Evolutionary conservation across 53 echinoderm and acorn worm genomes (phyloP).

Genomic region (Stichopus horrens): DNA sequence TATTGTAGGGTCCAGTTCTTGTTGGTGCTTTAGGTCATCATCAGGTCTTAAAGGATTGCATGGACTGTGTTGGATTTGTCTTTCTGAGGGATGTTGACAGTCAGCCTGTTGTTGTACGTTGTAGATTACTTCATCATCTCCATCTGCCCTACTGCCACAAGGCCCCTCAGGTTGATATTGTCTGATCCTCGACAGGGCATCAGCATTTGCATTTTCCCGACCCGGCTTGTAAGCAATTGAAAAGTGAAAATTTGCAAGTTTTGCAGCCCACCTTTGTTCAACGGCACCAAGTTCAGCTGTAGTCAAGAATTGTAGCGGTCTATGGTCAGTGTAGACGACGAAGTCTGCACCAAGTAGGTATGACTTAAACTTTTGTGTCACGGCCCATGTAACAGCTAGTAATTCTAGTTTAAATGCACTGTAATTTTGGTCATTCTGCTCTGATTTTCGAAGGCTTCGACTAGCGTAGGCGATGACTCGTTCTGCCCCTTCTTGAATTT

Average conservation of each 20-base stretch:
- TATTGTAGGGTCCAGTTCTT: slow-evolving; percentile 3
- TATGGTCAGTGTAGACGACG: slow-evolving; percentile 37
- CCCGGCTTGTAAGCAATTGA: slow-evolving; percentile 37
- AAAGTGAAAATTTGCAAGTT: slow-evolving; percentile 27
- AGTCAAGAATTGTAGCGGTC: slow-evolving; percentile 17
- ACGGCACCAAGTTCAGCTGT: slow-evolving; percentile 35
- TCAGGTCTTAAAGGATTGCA: not conserved
- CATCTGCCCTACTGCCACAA: too few relatives aligned
- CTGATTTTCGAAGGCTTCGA: slow-evolving; percentile 44
- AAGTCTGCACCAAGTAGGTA: slow-evolving; percentile 28
- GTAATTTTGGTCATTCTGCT: slow-evolving; percentile 56
- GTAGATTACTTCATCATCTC: not conserved
- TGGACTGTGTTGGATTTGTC: not conserved
- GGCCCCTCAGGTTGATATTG: not conserved
- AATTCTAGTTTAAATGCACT: slow-evolving; percentile 63
- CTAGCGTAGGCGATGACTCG: slow-evolving; percentile 67
- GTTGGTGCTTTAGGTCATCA: not conserved
- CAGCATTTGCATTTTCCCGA: slow-evolving; percentile 20
- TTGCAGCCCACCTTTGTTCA: slow-evolving; percentile 27
- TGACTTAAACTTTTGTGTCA: slow-evolving; percentile 50
- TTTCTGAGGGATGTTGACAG: not conserved
- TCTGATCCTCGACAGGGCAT: not conserved
- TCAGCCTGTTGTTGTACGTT: not conserved
- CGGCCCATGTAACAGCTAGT: slow-evolving; percentile 57
- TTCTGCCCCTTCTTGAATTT: slow-evolving; percentile 38